phyloP scores from a whole-genome alignment of 2,888 invertebrate species.

The Pachycephus smyrnensis region DNA sequence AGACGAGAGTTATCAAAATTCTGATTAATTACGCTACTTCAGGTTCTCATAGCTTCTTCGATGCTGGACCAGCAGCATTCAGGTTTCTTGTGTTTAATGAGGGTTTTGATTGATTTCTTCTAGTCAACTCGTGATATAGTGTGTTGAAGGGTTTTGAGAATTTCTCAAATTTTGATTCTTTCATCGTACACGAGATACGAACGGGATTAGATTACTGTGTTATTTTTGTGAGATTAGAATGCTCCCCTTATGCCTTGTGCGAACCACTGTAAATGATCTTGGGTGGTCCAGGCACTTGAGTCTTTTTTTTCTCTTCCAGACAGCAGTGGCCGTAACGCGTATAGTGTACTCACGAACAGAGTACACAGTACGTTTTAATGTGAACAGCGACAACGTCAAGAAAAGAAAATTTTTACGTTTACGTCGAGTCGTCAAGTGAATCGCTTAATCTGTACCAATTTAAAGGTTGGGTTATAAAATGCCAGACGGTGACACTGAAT shows the following conservation, averaged over 20 bases:
- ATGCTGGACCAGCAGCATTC: neutral
- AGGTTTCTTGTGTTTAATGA: neutral
- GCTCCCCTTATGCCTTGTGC: neutral
- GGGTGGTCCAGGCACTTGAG: slow-evolving; percentile 5
- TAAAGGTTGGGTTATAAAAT: neutral
- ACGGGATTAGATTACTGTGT: neutral
- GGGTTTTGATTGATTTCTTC: neutral
- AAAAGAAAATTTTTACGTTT: neutral
- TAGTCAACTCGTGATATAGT: neutral
- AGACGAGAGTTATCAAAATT: slow-evolving; percentile 27
- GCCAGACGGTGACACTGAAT: neutral
- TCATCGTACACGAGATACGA: neutral
- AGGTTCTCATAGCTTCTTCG: neutral
- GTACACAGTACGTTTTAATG: neutral
- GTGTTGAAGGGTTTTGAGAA: neutral
- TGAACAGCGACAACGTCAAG: neutral
- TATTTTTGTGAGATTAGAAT: neutral
- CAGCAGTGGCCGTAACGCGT: neutral
- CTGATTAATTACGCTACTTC: slow-evolving; percentile 30
- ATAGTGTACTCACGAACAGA: neutral
- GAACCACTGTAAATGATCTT: slow-evolving; percentile 5
- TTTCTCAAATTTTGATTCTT: neutral
- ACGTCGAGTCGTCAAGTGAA: neutral
- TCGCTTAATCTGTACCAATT: neutral
- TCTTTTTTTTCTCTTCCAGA: neutral